Conservation (phyloP, 2,113 vertebrate genomes). For the Mirza zaza region DNA sequence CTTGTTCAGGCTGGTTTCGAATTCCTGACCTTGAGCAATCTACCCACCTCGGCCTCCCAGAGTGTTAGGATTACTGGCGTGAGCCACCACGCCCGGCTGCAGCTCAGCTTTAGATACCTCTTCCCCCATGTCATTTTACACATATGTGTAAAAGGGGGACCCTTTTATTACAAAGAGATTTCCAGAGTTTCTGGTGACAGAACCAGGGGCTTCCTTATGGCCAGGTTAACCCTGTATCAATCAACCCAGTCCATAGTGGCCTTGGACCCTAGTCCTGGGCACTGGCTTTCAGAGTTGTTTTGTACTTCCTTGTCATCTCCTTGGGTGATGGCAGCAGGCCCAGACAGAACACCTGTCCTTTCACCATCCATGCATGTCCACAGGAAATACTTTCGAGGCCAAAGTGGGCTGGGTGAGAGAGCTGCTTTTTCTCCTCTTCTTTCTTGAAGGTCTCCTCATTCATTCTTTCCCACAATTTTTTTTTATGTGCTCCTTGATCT, state of each 20-base stretch:
- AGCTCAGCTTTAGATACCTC: background rate
- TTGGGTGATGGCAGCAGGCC: conserved; percentile 88
- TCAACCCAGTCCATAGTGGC: background rate
- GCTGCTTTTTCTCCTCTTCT: conserved; percentile 87
- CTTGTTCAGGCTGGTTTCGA: too few species aligned
- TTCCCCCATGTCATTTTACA: background rate
- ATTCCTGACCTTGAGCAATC: too few species aligned
- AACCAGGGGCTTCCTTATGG: background rate
- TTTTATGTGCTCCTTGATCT: conserved; percentile 89
- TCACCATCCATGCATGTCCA: conserved; percentile 93
- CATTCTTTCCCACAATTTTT: conserved; percentile 90
- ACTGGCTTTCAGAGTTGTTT: conserved; percentile 80
- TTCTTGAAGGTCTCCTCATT: conserved; percentile 84
- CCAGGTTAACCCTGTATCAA: too few species aligned
- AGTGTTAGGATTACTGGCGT: too few species aligned
- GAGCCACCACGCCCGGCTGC: background rate
- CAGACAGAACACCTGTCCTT: conserved; percentile 94
- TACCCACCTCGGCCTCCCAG: too few species aligned
- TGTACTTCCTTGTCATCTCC: conserved; percentile 94
- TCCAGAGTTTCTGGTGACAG: background rate
- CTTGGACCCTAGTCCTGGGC: conserved; percentile 75
- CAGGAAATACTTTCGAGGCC: conserved; percentile 92
- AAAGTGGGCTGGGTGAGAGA: conserved; percentile 91
- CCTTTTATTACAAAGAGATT: background rate
- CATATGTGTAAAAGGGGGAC: background rate